Evolutionary conservation across 2,113 vertebrate species (phyloP).

Genomic region (Euleptes europaea): DNA sequence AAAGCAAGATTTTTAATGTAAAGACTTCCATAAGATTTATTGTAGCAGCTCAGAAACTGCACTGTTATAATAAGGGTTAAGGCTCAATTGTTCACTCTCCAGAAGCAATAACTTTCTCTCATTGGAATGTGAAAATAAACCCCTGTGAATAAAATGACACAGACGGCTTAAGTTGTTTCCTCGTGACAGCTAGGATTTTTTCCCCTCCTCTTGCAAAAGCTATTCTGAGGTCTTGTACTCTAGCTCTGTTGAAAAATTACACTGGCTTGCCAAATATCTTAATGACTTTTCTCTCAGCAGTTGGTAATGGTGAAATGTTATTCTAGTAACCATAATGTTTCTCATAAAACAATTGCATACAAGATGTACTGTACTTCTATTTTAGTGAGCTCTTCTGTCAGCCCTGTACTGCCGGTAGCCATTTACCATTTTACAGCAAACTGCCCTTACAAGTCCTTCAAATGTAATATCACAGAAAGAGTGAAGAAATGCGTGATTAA

Average conservation of each 20-base stretch:
- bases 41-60: slow-evolving; percentile 51
- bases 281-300: slow-evolving; percentile 85
- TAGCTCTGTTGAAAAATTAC: slow-evolving; percentile 81
- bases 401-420: slow-evolving; percentile 70
- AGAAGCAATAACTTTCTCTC: slow-evolving; percentile 62
- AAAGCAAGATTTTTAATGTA: slow-evolving; percentile 59
- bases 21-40: slow-evolving; percentile 48
- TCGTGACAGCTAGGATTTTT: slow-evolving; percentile 64
- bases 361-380: slow-evolving; percentile 82
- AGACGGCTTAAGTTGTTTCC: slow-evolving; percentile 62
- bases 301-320: slow-evolving; percentile 87
- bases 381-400: slow-evolving; percentile 80
- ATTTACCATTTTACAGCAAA: slow-evolving; percentile 80
- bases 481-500: slow-evolving; percentile 88
- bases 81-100: slow-evolving; percentile 58
- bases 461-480: slow-evolving; percentile 79
- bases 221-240: slow-evolving; percentile 72
- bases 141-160: slow-evolving; percentile 65
- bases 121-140: slow-evolving; percentile 72
- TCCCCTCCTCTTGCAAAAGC: slow-evolving; percentile 53
- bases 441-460: slow-evolving; percentile 77
- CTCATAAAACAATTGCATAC: slow-evolving; percentile 87
- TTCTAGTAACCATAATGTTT: slow-evolving; percentile 84
- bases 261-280: slow-evolving; percentile 82
- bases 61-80: slow-evolving; percentile 64